These are phyloP conservation scores for Phasianus colchicus DNA, from an alignment of 2,113 vertebrate genomes.

Conservation along the genomic window DNA sequence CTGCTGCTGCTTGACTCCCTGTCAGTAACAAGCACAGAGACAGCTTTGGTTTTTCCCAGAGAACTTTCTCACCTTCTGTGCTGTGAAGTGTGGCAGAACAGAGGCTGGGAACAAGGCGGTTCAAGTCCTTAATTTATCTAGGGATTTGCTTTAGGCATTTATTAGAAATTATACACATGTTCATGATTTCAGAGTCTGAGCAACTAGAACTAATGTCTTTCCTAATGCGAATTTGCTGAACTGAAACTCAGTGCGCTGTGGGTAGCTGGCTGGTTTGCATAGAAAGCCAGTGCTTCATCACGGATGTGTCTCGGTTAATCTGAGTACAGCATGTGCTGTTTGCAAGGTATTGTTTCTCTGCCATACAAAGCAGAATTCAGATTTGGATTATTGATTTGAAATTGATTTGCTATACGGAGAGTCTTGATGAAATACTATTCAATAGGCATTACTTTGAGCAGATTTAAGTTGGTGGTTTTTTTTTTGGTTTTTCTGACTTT, in stretches of 20 bases:
- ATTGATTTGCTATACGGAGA: neutral
- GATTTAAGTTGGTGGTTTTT: no score
- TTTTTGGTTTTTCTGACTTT: neutral
- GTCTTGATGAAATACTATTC: neutral
- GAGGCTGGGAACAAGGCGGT: neutral
- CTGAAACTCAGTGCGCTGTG: fast-evolving
- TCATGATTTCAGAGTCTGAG: neutral
- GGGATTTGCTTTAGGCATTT: neutral
- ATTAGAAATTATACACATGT: neutral
- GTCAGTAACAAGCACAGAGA: neutral
- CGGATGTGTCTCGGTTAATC: fast-evolving
- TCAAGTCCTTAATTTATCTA: neutral
- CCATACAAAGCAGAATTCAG: no score
- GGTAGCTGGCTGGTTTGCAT: neutral
- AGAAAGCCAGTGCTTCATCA: neutral
- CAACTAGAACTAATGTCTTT: neutral
- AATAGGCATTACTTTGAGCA: neutral
- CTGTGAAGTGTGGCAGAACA: neutral
- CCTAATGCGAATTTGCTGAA: neutral
- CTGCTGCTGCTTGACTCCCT: neutral
- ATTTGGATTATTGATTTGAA: neutral
- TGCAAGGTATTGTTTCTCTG: neutral
- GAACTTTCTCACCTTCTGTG: neutral
- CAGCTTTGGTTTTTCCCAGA: neutral
- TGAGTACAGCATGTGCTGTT: fast-evolving